Conservation (phyloP, 2,888 invertebrate genomes). For the Euzophera pinguis region DNA sequence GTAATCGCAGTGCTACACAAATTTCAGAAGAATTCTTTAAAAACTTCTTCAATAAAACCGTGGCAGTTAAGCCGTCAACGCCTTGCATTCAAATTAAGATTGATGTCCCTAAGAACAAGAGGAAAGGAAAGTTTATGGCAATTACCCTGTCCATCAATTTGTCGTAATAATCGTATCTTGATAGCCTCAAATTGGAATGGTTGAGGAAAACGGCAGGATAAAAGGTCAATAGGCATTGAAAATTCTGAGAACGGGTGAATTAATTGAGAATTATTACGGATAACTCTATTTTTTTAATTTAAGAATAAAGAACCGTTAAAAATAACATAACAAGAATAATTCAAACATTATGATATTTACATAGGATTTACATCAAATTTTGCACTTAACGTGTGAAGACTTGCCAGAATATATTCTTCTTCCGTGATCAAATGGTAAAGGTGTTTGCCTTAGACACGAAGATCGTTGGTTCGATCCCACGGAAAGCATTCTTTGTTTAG, state of each 20-base stretch:
- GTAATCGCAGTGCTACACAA: too few relatives aligned
- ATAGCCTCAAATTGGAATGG: slow-evolving; percentile 4
- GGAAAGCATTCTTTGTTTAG: too few relatives aligned
- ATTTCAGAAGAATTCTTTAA: neutral
- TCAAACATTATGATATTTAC: too few relatives aligned
- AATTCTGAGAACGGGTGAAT: neutral
- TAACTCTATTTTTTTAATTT: too few relatives aligned
- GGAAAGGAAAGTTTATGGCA: neutral
- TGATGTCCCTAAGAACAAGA: slow-evolving; percentile 9
- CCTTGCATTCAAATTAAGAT: slow-evolving; percentile 16
- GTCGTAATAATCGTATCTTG: slow-evolving; percentile 6
- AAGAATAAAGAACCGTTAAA: too few relatives aligned
- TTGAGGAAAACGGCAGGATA: neutral
- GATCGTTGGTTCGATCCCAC: too few relatives aligned
- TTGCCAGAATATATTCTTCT: too few relatives aligned
- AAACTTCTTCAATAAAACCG: neutral
- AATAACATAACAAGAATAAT: too few relatives aligned
- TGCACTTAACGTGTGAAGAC: too few relatives aligned
- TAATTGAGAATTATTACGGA: neutral
- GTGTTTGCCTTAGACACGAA: too few relatives aligned
- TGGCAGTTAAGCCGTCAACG: slow-evolving; percentile 20
- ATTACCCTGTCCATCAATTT: slow-evolving; percentile 5
- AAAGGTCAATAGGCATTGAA: neutral
- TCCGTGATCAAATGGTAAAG: too few relatives aligned
- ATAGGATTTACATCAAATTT: too few relatives aligned